Evolutionary conservation across 2,797 vertebrate genomes (phyloP), one percentile per base, ranked within the genome.

Genomic region (Oreochromis grahami): DNA sequence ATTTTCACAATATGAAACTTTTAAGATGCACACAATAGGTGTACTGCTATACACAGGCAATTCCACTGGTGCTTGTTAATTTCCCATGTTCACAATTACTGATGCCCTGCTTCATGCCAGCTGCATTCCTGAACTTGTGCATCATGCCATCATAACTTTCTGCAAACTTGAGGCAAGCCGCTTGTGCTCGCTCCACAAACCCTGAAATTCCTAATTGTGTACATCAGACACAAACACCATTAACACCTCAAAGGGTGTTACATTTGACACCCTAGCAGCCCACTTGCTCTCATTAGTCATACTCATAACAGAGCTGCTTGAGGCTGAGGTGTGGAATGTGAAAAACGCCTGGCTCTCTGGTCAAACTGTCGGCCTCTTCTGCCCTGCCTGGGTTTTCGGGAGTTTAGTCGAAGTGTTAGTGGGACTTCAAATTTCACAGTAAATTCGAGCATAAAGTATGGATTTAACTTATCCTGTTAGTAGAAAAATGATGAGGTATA

Each of bases 271-370:
- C 80, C 41, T 36, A 34, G 78, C 52, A 1, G 65, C 84, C 80
- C 76, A 79, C 76, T 82, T 84, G 76, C 83, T 86, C 87, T 91
- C 85, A 91, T 94, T 93, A 88, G 92, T 88, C 88, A 83, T 68
- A 78, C 74, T 70, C 82, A 82, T 89, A 88, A 85, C 89, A 92
- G 78, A 88, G 85, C 63, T 84, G 85, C 87, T 90, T 41, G 80
- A 21, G 86, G 85, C 84, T 14, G 36, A 87, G 86, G 87, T 92
- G 91, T 84, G 92, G 92, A 94, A 94, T 93, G 88, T 84, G 34
- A 90, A 52, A 87, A 92, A 93, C 83, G 90, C 19, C 63, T 65
- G 50, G 76, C 83, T 86, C 83, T 82, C 65, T 76, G 84, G 85
- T 81, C 36, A 2, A 80, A 84, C 81, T 82, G 77, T 89, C 12